Evolutionary conservation across 2,797 vertebrate species (phyloP), one percentile per base, ranked within the genome.

Genomic region (Hephaestus fuliginosus): DNA sequence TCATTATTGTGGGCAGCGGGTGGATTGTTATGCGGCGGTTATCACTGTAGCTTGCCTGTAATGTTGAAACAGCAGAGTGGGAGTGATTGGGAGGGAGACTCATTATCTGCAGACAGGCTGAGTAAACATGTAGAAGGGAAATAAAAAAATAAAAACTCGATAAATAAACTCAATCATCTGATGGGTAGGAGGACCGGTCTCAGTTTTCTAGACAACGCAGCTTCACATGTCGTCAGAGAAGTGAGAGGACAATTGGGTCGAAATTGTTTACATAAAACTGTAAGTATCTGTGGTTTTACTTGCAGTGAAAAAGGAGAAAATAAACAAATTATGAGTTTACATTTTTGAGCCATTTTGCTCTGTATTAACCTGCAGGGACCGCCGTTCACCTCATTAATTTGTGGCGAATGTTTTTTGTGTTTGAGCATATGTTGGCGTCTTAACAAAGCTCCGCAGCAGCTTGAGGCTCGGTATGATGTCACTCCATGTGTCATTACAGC

Each of bases 401-500:
- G 52, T 15, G 68, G 72, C 13, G 57, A 70, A 77, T 68, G 25
- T 44, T 49, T 48, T 43, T 43, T 61, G 75, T 64, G 69, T 87
- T 81, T 66, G 43, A 78, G 25, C 57, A 69, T 48, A 79, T 43
- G 52, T 30, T 87, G 86, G 79, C 74, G 5, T 74, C 30, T 60
- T 76, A 64, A 80, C 76, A 88, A 86, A 88, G 74, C n/a, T 2
- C 52, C 70, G 66, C 56, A 78, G 66, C 73, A 72, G 85, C 78
- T 76, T 25, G 65, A 81, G 78, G 76, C 82, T 65, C 75, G 62
- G 70, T 28, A 79, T 90, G 89, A 91, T 57, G 78, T 93, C 92
- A 91, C 66, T 71, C 55, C 81, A 83, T 74, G 71, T 68, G 77
- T 65, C 49, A 70, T 76, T 80, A 80, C 72, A 83, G 74, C 88